Evolutionary conservation across 1,140 invertebrate species (phyloP), one percentile per base, ranked within the genome.

Genomic region (Ceratosolen solmsi): DNA sequence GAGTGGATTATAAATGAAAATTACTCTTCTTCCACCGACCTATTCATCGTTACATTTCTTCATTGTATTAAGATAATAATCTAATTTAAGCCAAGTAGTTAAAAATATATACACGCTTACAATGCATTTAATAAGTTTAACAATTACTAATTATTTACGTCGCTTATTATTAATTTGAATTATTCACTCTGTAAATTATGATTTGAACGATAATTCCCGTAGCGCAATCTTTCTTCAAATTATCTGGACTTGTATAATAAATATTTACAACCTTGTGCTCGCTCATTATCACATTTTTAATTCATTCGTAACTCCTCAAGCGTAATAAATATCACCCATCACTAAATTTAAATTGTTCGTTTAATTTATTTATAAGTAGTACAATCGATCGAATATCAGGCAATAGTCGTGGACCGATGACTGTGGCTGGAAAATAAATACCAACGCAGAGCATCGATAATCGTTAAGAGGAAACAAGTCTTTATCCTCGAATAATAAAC

Each of bases 341-440:
- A 46, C 38, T 60, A 20, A 46, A 70, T 70, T 68, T 36, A 68
- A 68, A 46, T 46, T 8, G 33, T 5, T 9, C 30, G 38, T 68
- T 68, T 68, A 68, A 68, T 68, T 38, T 38, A n/a, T 38, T 70
- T 25, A 25, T 25, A 70, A 41, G 22, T 11, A 41, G 65, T n/a
- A 41, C 9, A 41, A 46, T 41, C 20, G 22, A 17, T 41, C 0
- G 0, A 17, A 70, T 41, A n/a, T 5, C 30, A 20, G 60, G 17
- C 27, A 33, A 33, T 20, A 63, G 33, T 36, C 20, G 17, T 17
- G 17, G 1, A 27, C 15, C 13, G 15, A 5, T 3, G 1, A 13
- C 17, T 63, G 27, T 36, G 60, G 30, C 30, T 9, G 7, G 7
- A 60, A 60, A 60, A 60, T 30, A 60, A 27, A 73, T 13, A 8